These are phyloP conservation scores for Mnemiopsis leidyi DNA, from an alignment of 37 sponge, comb jelly and placozoan species.

Conservation along the genomic window DNA sequence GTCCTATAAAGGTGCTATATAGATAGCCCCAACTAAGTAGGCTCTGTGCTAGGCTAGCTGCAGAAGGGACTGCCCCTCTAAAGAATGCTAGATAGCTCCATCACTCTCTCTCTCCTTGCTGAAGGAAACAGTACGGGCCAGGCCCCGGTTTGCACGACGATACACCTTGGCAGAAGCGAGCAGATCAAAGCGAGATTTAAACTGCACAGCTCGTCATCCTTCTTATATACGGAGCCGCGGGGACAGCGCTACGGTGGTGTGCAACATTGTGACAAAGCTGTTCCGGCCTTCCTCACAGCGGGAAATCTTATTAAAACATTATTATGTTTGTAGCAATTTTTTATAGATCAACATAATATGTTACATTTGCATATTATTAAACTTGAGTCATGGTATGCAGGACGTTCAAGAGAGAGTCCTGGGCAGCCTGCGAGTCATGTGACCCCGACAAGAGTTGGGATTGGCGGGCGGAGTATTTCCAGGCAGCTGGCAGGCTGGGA, in stretches of 20 bases:
- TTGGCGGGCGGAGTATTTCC: background rate
- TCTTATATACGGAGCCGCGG: background rate
- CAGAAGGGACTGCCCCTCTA: no score
- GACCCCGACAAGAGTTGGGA: background rate
- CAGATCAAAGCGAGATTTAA: background rate
- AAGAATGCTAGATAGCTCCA: no score
- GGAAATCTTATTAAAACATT: background rate
- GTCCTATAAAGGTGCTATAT: no score
- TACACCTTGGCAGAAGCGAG: background rate
- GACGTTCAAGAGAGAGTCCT: background rate
- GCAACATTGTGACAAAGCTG: constrained; percentile 10
- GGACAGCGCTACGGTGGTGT: background rate
- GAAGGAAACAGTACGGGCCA: background rate
- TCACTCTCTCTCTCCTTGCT: no score
- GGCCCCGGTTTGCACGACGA: background rate
- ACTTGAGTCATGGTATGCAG: constrained; percentile 39
- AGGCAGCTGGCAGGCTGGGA: background rate
- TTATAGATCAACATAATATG: constrained; percentile 22
- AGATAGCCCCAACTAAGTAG: no score
- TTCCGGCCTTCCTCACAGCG: background rate
- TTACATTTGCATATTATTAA: constrained; percentile 42
- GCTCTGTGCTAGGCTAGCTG: no score
- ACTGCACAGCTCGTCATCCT: background rate
- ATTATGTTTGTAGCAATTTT: background rate
- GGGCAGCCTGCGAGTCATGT: background rate